Conservation (phyloP, 2,113 vertebrate genomes). For the Calypte anna region DNA sequence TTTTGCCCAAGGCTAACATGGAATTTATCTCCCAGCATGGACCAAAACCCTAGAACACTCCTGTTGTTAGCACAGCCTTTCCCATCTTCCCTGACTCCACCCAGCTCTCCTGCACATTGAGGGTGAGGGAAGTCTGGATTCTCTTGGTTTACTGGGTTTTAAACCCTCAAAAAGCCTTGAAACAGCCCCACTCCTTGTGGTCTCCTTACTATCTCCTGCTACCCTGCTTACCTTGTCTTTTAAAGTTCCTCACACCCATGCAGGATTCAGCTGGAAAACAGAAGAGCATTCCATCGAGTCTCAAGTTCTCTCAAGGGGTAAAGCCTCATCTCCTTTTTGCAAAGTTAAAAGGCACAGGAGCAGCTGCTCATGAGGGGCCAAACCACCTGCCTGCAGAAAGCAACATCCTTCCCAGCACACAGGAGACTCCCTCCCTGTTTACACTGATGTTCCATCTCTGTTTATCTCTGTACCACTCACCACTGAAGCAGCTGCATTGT, state of each 20-base stretch:
- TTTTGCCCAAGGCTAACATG: neutral
- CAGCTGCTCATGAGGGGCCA: neutral
- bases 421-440: neutral
- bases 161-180: neutral
- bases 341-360: neutral
- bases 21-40: neutral
- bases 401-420: neutral
- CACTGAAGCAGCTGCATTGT: neutral
- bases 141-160: neutral
- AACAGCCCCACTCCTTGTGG: neutral
- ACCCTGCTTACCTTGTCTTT: neutral
- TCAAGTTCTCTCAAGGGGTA: neutral
- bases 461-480: neutral
- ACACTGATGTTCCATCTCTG: neutral
- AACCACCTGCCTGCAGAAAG: neutral
- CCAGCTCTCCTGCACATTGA: neutral
- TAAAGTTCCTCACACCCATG: too few relatives aligned
- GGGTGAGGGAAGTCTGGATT: neutral
- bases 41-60: neutral
- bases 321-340: neutral
- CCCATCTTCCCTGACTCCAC: neutral
- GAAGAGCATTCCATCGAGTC: neutral
- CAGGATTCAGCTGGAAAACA: neutral
- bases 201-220: neutral
- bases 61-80: neutral